These are phyloP conservation scores for Chelonoidis abingdonii DNA, from an alignment of 2,113 vertebrate genomes.

Conservation along the genomic window DNA sequence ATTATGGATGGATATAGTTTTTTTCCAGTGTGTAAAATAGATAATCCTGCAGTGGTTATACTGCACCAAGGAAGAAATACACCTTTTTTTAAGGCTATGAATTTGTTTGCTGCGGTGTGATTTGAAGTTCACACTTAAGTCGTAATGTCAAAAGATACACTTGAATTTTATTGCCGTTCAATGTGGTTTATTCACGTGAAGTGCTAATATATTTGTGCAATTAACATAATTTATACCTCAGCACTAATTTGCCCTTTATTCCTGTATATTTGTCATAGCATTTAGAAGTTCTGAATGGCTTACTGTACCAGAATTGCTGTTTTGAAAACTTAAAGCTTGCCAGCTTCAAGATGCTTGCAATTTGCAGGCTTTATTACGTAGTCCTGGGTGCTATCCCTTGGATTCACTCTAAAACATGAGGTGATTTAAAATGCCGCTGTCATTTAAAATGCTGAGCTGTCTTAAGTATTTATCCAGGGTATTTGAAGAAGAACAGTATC, in stretches of 20 bases:
- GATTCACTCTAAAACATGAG: not conserved
- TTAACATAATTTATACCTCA: not conserved
- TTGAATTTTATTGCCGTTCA: not conserved
- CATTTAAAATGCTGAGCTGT: not conserved
- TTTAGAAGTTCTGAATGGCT: not conserved
- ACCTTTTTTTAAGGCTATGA: not conserved
- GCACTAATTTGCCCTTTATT: not conserved
- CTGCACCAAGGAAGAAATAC: not conserved
- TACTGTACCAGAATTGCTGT: not conserved
- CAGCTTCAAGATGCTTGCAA: not conserved
- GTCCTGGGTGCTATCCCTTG: not conserved
- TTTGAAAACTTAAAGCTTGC: not conserved
- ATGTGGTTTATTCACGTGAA: not conserved
- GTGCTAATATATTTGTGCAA: not conserved
- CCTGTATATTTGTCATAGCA: not conserved
- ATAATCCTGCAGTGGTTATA: not conserved
- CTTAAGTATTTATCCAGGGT: not conserved
- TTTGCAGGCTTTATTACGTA: not conserved
- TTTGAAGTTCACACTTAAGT: not conserved
- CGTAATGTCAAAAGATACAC: not conserved
- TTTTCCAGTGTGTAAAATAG: too few relatives aligned
- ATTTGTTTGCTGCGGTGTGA: not conserved
- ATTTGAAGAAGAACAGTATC: not conserved
- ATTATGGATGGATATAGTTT: not conserved
- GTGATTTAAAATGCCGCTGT: not conserved